Evolutionary conservation across 1,140 invertebrate genomes (phyloP).

Genomic region (Apis mellifera): Amel_HAv3.1 CM009931.2:26102001-26102500

Average conservation of each 20-base stretch:
- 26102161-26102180: not conserved
- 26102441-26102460: no score
- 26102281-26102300: not conserved
- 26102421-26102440: no score
- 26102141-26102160: not conserved
- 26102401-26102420: no score
- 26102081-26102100: not conserved
- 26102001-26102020: no score
- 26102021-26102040: not conserved
- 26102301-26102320: not conserved
- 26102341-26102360: no score
- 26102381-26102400: no score
- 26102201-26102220: not conserved
- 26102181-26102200: not conserved
- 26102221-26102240: not conserved
- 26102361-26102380: no score
- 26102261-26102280: not conserved
- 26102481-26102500: no score
- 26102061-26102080: not conserved
- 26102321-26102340: no score
- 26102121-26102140: not conserved
- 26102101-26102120: not conserved
- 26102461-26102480: no score
- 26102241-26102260: no score
- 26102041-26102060: not conserved